Evolutionary conservation across 2,888 invertebrate genomes (phyloP).

Genomic region (Julus scanicus): DNA sequence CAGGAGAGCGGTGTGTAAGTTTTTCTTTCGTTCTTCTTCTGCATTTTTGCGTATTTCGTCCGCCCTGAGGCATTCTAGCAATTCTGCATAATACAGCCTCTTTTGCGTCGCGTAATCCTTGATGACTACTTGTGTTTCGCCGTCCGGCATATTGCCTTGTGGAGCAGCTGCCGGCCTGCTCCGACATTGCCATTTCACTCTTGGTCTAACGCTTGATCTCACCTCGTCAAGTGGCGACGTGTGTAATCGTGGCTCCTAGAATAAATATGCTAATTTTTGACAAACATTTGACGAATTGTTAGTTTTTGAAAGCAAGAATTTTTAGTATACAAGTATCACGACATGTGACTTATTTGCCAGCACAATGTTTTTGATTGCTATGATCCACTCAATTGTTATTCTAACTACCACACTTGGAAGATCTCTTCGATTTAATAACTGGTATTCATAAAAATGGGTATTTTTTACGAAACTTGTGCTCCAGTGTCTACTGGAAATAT

Average conservation of each 20-base stretch:
- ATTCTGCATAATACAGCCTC: slow-evolving; percentile 37
- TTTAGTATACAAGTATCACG: no score
- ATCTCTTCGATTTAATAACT: no score
- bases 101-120: slow-evolving; percentile 6
- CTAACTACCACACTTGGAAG: no score
- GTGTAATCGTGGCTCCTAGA: neutral
- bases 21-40: slow-evolving; percentile 30
- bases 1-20: slow-evolving; percentile 5
- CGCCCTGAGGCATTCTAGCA: neutral
- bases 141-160: neutral
- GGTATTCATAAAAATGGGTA: no score
- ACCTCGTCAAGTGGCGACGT: neutral
- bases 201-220: neutral
- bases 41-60: slow-evolving; percentile 19
- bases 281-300: no score
- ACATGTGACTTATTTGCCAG: no score
- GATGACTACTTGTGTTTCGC: slow-evolving; percentile 11
- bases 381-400: no score
- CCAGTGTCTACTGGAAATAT: no score
- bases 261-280: no score
- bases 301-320: no score
- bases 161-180: neutral
- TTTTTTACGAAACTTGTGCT: no score
- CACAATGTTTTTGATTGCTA: no score
- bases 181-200: slow-evolving; percentile 4